phyloP scores from a whole-genome alignment of 1,140 invertebrate species.

The Camponotus floridanus region DNA sequence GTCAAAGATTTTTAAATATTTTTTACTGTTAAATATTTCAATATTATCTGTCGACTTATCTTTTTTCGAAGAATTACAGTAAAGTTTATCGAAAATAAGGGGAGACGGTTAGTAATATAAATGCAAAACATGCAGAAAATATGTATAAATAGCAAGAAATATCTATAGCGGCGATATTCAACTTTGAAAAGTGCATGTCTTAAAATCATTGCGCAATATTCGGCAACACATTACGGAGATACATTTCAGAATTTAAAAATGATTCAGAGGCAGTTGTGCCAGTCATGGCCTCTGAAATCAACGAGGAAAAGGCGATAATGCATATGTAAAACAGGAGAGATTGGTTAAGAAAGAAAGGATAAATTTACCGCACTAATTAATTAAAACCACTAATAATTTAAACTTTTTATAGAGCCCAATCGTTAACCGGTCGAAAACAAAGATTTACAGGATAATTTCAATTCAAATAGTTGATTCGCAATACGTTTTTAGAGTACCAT shows the following conservation, averaged over 20 bases:
- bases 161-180: not conserved
- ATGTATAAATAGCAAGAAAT: no score
- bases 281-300: not conserved
- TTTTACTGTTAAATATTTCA: not conserved
- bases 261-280: not conserved
- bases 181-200: not conserved
- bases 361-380: constrained; percentile 1
- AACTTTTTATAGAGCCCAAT: not conserved
- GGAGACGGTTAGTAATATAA: no score
- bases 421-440: not conserved
- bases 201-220: constrained; percentile 5
- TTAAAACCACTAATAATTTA: not conserved
- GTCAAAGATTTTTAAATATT: constrained; percentile 9
- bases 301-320: not conserved
- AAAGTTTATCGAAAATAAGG: not conserved
- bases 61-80: not conserved
- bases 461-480: not conserved
- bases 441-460: not conserved
- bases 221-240: not conserved
- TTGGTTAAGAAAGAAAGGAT: not conserved
- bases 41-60: not conserved
- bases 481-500: not conserved
- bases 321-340: not conserved
- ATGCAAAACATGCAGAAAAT: no score
- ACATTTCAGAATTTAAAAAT: constrained; percentile 2